A percentile compares a stretch with the other conserved stretches of the same genome.
phyloP scores from a whole-genome alignment of 2,113 vertebrate genomes.

The Clarias magur region DNA sequence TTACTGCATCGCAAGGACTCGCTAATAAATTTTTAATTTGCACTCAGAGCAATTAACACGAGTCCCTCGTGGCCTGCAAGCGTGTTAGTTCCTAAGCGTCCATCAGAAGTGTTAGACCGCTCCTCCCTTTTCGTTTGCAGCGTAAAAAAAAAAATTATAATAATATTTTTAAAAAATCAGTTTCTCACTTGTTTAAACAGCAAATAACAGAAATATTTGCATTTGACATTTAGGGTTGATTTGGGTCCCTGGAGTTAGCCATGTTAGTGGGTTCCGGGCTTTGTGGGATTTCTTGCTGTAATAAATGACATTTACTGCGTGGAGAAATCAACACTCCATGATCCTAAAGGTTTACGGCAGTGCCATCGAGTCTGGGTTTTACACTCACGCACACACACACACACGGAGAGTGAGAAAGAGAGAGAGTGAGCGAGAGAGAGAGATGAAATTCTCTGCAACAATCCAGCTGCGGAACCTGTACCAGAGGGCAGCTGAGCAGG shows the following conservation, averaged over 20 bases:
- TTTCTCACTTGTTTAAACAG: conserved; percentile 9
- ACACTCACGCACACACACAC: conserved; percentile 12
- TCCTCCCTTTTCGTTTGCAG: conserved; percentile 1
- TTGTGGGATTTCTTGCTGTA: conserved; percentile 40
- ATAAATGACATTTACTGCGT: conserved; percentile 45
- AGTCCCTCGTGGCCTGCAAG: conserved; percentile 43
- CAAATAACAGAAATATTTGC: conserved; percentile 47
- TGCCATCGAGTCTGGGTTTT: conserved; percentile 8
- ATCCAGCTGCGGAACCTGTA: conserved; percentile 27
- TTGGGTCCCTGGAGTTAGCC: conserved; percentile 41
- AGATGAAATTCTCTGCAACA: neutral
- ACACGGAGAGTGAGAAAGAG: conserved; percentile 1
- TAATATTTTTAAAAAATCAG: neutral
- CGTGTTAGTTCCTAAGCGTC: conserved; percentile 30
- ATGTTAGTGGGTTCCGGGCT: conserved; percentile 29
- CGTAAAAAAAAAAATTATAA: neutral
- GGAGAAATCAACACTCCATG: conserved; percentile 37
- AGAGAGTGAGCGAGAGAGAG: neutral
- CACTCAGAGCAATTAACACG: conserved; percentile 49
- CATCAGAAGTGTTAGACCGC: conserved; percentile 27
- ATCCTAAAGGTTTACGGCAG: conserved; percentile 31
- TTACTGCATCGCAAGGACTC: conserved; percentile 6
- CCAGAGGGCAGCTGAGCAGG: conserved; percentile 9
- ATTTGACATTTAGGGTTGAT: conserved; percentile 54
- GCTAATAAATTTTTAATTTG: conserved; percentile 45